These are phyloP conservation scores for Alouatta palliata DNA, from an alignment of 2,113 vertebrate species.

Conservation along the genomic window DNA sequence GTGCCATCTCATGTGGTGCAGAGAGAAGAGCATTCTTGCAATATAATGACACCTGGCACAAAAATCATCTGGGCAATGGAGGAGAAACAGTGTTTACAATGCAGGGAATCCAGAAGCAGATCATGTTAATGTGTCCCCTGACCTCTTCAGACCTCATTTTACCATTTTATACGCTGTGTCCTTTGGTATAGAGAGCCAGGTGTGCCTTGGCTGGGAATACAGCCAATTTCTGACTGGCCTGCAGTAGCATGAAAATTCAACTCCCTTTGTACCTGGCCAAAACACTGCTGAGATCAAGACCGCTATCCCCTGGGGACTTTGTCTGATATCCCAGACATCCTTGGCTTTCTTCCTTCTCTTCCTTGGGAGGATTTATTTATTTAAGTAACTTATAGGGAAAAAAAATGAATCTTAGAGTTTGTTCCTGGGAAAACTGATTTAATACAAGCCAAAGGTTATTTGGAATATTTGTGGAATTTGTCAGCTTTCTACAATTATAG, in stretches of 20 bases:
- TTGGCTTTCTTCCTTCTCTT: neutral
- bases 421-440: neutral
- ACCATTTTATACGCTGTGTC: neutral
- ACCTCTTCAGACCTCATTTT: neutral
- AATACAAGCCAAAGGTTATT: neutral
- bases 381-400: neutral
- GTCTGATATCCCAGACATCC: neutral
- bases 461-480: neutral
- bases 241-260: neutral
- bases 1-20: neutral
- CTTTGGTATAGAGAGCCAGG: neutral
- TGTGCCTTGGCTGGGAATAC: neutral
- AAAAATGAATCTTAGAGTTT: neutral
- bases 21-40: neutral
- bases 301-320: neutral
- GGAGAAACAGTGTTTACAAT: neutral
- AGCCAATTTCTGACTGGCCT: neutral
- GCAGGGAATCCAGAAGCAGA: neutral
- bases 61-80: neutral
- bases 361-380: neutral
- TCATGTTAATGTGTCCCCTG: neutral
- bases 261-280: neutral
- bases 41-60: neutral
- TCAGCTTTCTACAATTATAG: neutral
- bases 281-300: neutral